Conservation (phyloP, 2,888 invertebrate species). For the Erebia ligea region DNA sequence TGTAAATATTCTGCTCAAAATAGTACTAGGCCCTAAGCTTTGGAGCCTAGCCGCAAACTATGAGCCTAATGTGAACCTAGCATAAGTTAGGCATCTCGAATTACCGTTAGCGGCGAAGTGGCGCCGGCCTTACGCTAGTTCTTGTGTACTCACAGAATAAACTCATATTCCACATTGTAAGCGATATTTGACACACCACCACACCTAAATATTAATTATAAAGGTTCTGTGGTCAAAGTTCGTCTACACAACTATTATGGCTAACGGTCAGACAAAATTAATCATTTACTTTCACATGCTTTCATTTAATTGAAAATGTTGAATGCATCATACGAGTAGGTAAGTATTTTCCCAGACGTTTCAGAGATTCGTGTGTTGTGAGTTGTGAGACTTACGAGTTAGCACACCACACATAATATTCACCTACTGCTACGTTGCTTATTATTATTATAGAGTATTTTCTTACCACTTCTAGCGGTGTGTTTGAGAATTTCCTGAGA, state of each 20-base stretch:
- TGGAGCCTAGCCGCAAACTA: too few relatives aligned
- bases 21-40: too few relatives aligned
- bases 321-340: neutral
- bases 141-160: slow-evolving; percentile 39
- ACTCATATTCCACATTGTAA: slow-evolving; percentile 42
- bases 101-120: slow-evolving; percentile 76
- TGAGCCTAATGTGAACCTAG: too few relatives aligned
- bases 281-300: slow-evolving; percentile 10
- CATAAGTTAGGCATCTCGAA: slow-evolving; percentile 73
- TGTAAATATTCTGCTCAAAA: too few relatives aligned
- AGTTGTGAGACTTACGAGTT: too few relatives aligned
- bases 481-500: too few relatives aligned
- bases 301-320: neutral
- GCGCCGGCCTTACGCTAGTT: slow-evolving; percentile 59
- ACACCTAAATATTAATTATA: slow-evolving; percentile 34
- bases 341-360: neutral
- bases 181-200: slow-evolving; percentile 32
- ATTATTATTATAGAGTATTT: too few relatives aligned
- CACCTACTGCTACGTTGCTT: too few relatives aligned
- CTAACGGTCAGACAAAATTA: neutral
- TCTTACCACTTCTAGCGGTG: too few relatives aligned
- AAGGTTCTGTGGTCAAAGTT: slow-evolving; percentile 33
- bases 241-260: neutral
- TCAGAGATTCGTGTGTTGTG: neutral
- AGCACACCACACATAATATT: too few relatives aligned